Percentiles rank a stretch among this genome's conserved stretches.
Evolutionary conservation across 2,113 vertebrate genomes (phyloP).

Genomic region (Sebastes fasciatus): DNA sequence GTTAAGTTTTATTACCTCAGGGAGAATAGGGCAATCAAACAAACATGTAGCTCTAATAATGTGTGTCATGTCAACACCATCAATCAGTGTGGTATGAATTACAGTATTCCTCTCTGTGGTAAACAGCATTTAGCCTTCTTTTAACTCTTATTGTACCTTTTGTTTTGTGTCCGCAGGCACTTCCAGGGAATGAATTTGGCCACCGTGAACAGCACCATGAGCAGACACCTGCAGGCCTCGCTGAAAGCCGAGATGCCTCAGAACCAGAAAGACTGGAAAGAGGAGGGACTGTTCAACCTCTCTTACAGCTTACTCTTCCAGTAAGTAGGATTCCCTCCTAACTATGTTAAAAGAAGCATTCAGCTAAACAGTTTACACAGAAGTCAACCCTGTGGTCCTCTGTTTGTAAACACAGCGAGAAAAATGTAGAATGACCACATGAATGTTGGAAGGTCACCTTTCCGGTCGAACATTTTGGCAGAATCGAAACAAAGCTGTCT

Average conservation of each 20-base stretch:
- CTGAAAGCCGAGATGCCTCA: conserved; percentile 75
- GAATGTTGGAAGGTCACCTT: conserved; percentile 6
- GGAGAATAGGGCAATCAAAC: background rate
- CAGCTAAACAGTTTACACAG: conserved; percentile 70
- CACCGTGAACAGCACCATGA: conserved; percentile 79
- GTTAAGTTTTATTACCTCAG: background rate
- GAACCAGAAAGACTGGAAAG: conserved; percentile 82
- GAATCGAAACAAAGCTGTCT: background rate
- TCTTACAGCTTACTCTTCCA: conserved; percentile 87
- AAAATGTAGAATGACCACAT: conserved; percentile 15
- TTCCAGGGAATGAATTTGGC: conserved; percentile 83
- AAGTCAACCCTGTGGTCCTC: background rate
- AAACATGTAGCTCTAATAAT: background rate
- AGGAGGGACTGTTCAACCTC: conserved; percentile 86
- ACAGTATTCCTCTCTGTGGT: background rate
- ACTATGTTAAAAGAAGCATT: conserved; percentile 10
- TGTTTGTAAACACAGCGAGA: conserved; percentile 67
- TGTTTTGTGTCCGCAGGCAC: conserved; percentile 77
- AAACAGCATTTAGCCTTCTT: background rate
- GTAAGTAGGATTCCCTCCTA: conserved; percentile 62
- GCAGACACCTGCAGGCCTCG: conserved; percentile 79
- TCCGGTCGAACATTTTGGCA: background rate
- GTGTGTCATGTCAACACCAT: background rate
- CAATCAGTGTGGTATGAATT: conserved; percentile 4
- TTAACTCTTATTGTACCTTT: background rate